phyloP scores from a whole-genome alignment of 1,140 invertebrate genomes.

The Papilio polytes region DNA sequence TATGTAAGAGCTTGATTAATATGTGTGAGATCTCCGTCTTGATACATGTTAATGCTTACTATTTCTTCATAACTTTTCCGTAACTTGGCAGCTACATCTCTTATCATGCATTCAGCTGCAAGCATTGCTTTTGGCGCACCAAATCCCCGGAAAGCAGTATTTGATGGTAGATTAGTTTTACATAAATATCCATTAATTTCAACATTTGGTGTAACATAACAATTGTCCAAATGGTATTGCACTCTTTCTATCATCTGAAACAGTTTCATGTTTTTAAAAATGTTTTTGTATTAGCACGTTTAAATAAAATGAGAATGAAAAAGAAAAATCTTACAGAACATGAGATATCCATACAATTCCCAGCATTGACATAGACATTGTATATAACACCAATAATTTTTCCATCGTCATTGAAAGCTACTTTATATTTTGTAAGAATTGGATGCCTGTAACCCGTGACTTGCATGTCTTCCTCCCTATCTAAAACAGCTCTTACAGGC shows the following conservation, averaged over 20 bases:
- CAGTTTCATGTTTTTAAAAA: not conserved
- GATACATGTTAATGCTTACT: conserved; percentile 87
- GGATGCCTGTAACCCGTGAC: conserved; percentile 91
- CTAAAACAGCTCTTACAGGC: conserved; percentile 90
- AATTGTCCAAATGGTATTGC: conserved; percentile 86
- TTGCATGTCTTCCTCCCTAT: conserved; percentile 94
- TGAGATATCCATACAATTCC: conserved; percentile 89
- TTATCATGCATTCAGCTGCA: conserved; percentile 87
- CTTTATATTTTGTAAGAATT: conserved; percentile 90
- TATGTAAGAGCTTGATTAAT: conserved; percentile 87
- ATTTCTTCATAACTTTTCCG: conserved; percentile 76
- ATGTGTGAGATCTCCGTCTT: conserved; percentile 88
- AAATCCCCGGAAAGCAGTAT: conserved; percentile 91
- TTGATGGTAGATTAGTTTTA: conserved; percentile 89
- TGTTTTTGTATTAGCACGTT: not conserved
- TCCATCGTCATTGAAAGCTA: conserved; percentile 87
- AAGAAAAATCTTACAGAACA: conserved; percentile 81
- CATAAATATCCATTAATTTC: conserved; percentile 85
- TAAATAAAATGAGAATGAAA: not conserved
- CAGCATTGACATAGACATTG: conserved; percentile 88
- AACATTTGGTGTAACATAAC: conserved; percentile 86
- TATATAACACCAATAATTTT: conserved; percentile 85
- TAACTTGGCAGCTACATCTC: conserved; percentile 86
- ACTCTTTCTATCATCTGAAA: conserved; percentile 86
- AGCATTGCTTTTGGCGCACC: conserved; percentile 92